A percentile compares a stretch with the other conserved stretches of the same genome.
phyloP scores from a whole-genome alignment of 2,888 invertebrate species.

The Toxonevra muliebris region DNA sequence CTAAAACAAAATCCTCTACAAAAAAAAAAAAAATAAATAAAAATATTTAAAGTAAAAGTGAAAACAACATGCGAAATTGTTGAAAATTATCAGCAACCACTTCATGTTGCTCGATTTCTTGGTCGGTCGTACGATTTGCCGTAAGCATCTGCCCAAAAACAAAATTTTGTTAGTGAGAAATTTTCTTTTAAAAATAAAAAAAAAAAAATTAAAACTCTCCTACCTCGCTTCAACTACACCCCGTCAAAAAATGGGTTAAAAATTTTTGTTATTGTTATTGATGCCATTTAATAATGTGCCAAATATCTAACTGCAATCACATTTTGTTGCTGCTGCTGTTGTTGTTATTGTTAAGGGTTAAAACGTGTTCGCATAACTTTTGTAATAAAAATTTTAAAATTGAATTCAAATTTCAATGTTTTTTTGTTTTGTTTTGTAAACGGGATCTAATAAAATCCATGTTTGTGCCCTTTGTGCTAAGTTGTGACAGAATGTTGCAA shows the following conservation, averaged over 20 bases:
- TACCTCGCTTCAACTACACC: too few species aligned
- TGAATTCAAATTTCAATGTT: slow-evolving; percentile 41
- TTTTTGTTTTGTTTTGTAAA: slow-evolving; percentile 43
- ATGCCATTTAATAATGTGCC: slow-evolving; percentile 27
- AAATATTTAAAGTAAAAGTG: neutral
- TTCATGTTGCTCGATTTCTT: neutral
- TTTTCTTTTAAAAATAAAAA: too few species aligned
- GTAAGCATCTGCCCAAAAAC: neutral
- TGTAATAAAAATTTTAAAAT: slow-evolving; percentile 57
- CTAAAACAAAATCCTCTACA: too few species aligned
- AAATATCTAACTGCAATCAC: slow-evolving; percentile 15
- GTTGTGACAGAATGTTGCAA: slow-evolving; percentile 37
- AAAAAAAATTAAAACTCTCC: too few species aligned
- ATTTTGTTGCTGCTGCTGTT: too few species aligned
- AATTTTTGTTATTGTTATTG: slow-evolving; percentile 19
- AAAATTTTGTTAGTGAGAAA: too few species aligned
- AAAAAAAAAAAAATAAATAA: too few species aligned
- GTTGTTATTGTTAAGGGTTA: neutral
- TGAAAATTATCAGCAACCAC: slow-evolving; percentile 9
- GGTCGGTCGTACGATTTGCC: neutral
- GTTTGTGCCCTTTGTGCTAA: neutral
- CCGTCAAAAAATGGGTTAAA: slow-evolving; percentile 24
- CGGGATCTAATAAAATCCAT: slow-evolving; percentile 42
- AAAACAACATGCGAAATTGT: slow-evolving; percentile 26
- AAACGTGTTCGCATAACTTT: slow-evolving; percentile 36